Evolutionary conservation across 1,140 invertebrate species (phyloP).

Genomic region (Chymomyza costata): DNA sequence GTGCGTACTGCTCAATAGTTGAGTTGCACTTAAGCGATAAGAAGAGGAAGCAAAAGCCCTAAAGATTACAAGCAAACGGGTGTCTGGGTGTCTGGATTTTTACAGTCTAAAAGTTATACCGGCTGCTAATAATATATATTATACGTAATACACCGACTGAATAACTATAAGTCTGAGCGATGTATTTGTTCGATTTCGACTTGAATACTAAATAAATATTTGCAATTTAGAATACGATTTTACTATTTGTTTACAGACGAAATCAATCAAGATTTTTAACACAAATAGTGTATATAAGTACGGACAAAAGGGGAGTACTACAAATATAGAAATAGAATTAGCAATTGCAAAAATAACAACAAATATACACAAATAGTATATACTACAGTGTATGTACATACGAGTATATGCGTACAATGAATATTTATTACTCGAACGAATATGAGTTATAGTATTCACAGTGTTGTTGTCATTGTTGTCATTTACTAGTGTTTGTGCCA

Average conservation of each 20-base stretch:
- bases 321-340: background rate
- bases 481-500: conserved; percentile 19
- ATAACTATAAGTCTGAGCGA: conserved; percentile 9
- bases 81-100: too few species aligned
- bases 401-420: conserved; percentile 27
- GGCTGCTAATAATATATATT: too few species aligned
- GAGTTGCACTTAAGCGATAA: conserved; percentile 21
- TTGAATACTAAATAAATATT: conserved; percentile 57
- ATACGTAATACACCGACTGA: background rate
- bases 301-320: too few species aligned
- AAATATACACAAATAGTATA: conserved; percentile 23
- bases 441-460: conserved; percentile 32
- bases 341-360: too few species aligned
- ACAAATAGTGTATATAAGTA: too few species aligned
- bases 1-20: conserved; percentile 21
- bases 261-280: conserved; percentile 49
- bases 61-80: too few species aligned
- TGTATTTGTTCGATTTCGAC: conserved; percentile 20
- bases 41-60: conserved; percentile 23
- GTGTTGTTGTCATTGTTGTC: conserved; percentile 32
- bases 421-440: conserved; percentile 65
- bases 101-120: too few species aligned
- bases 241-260: conserved; percentile 67
- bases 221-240: conserved; percentile 64
- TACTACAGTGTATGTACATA: conserved; percentile 12